A percentile compares a stretch with the other conserved stretches of the same genome.
These are phyloP conservation scores for Acromyrmex echinatior DNA, from an alignment of 1,140 invertebrate species.

Conservation along the genomic window DNA sequence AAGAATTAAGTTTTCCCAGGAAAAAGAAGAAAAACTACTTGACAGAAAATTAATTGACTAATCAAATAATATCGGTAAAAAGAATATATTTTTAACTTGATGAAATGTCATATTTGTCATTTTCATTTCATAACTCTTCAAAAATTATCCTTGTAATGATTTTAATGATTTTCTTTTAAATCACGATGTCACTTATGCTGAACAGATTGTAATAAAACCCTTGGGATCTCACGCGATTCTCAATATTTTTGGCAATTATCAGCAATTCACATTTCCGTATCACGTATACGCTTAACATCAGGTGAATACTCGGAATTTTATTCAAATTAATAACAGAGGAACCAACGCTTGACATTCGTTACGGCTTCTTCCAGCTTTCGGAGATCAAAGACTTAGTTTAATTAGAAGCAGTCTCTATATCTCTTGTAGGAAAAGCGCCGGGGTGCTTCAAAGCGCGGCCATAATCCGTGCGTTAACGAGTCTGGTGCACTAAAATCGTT, in stretches of 20 bases:
- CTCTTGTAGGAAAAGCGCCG: slow-evolving; percentile 23
- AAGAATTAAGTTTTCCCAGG: too few species aligned
- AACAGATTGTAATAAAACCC: background rate
- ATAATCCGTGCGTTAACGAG: slow-evolving; percentile 60
- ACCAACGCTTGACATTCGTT: slow-evolving; percentile 27
- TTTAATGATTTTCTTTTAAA: too few species aligned
- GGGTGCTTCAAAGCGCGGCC: slow-evolving; percentile 39
- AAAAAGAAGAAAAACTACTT: too few species aligned
- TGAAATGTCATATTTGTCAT: too few species aligned
- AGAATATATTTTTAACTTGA: too few species aligned
- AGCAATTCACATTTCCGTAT: background rate
- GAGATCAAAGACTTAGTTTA: slow-evolving; percentile 60
- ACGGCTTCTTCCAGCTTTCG: slow-evolving; percentile 10
- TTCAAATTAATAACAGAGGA: slow-evolving; percentile 37
- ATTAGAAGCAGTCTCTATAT: slow-evolving; percentile 42
- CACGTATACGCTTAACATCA: background rate
- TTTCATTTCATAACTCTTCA: too few species aligned
- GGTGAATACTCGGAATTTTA: slow-evolving; percentile 8
- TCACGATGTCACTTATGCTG: background rate
- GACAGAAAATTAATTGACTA: too few species aligned
- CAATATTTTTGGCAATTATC: background rate
- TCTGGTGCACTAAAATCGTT: slow-evolving; percentile 55
- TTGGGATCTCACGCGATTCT: background rate
- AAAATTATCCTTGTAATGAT: too few species aligned
- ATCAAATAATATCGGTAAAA: too few species aligned